phyloP scores from a whole-genome alignment of 1,140 invertebrate genomes.

The Eumaeus atala region DNA sequence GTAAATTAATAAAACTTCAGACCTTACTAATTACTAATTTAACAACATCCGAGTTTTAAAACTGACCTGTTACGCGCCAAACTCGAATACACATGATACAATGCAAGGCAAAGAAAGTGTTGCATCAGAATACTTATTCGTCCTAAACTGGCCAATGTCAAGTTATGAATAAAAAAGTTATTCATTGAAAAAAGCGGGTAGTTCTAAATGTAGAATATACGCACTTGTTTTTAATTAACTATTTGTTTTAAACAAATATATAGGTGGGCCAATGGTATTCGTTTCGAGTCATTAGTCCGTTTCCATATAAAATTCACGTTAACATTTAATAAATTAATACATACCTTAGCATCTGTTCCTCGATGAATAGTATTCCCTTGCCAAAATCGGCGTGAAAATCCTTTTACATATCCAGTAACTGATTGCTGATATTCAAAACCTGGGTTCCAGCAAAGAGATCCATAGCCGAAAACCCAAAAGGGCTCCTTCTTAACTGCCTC shows the following conservation, averaged over 20 bases:
- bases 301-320: background rate
- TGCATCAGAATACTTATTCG: slow-evolving; percentile 21
- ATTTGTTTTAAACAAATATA: background rate
- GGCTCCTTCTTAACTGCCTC: slow-evolving; percentile 33
- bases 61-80: background rate
- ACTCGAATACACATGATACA: background rate
- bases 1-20: no score
- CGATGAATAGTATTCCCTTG: slow-evolving; percentile 90
- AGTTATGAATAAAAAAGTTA: background rate
- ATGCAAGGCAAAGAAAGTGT: slow-evolving; percentile 22
- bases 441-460: slow-evolving; percentile 90
- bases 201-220: no score
- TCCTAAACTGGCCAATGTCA: background rate
- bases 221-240: slow-evolving; percentile 4
- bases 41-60: no score
- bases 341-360: slow-evolving; percentile 85
- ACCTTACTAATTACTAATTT: no score
- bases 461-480: slow-evolving; percentile 91
- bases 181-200: background rate
- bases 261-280: no score
- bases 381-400: slow-evolving; percentile 88
- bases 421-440: slow-evolving; percentile 85
- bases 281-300: no score
- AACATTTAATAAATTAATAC: slow-evolving; percentile 20
- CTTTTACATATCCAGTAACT: slow-evolving; percentile 82